Base-by-base conservation (phyloP, 2,888 invertebrate genomes). In the Eurytoma adleriae region DNA sequence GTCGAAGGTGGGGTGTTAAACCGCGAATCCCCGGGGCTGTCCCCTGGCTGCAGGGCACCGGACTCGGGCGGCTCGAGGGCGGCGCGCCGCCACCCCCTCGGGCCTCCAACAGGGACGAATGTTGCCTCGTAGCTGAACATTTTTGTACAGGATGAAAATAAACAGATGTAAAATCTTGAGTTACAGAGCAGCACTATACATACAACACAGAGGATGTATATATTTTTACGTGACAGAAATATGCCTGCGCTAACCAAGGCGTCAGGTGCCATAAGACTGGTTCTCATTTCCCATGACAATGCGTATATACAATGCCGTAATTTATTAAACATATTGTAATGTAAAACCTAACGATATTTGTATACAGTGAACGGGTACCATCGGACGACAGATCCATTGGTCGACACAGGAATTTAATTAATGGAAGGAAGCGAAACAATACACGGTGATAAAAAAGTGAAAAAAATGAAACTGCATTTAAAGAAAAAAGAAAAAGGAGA, bases 111-210 rank as follows among this genome's bases (percentile, higher is more conserved):
- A 72, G 75, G 78, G 76, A 78, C 81, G 77, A 83, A 83, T 83
- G 82, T 83, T 87, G 89, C 89, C 90, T 89, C 86, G 86, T 87
- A 85, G 87, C 86, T 86, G 84, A 86, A 86, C 85, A 87, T 89
- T 90, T 90, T 90, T 90, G 90, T 90, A 90, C 90, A 90, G 90
- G 89, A 90, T 87, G 82, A 84, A 84, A 84, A 85, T 85, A 85
- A 88, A 86, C 88, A 88, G 87, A 87, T 90, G 88, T 90, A 90
- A 89, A 90, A 89, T 90, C 88, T 91, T 91, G 87, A 90, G 90
- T 91, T 91, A 91, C 91, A 91, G 91, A 90, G 90, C 89, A 91
- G 90, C 90, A 89, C 90, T 90, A 90, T 90, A 90, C 89, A 91
- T 90, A 90, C 88, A 87, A 90, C 90, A 90, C 90, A 90, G 90